Evolutionary conservation across 2,797 vertebrate species (phyloP).

Genomic region (Platyrinchus mystaceus): DNA sequence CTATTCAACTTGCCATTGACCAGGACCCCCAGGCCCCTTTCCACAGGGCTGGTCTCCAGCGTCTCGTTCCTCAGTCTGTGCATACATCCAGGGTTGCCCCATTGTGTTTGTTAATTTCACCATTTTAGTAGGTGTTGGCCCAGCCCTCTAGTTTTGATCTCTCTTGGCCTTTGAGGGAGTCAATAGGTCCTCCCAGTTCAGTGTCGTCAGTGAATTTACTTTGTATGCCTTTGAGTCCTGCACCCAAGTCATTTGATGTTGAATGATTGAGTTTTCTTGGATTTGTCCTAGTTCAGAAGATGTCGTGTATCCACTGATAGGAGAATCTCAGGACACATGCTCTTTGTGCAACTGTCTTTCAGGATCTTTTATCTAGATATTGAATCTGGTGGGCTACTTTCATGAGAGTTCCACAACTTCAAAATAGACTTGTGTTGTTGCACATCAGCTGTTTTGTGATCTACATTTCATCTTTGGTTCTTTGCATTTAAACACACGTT

Average conservation of each 20-base stretch:
- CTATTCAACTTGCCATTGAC: neutral
- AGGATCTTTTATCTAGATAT: neutral
- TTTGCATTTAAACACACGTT: neutral
- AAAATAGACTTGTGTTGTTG: neutral
- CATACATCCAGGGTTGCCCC: neutral
- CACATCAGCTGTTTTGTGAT: neutral
- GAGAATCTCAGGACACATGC: neutral
- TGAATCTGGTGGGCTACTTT: neutral
- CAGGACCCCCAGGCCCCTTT: neutral
- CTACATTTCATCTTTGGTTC: neutral
- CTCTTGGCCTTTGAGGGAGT: neutral
- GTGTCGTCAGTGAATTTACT: neutral
- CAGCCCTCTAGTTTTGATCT: neutral
- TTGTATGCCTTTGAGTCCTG: neutral
- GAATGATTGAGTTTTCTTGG: neutral
- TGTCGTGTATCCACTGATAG: neutral
- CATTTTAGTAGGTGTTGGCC: neutral
- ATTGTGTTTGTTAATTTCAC: neutral
- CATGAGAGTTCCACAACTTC: neutral
- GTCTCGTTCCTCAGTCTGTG: neutral
- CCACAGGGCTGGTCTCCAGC: neutral
- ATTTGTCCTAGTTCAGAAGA: neutral
- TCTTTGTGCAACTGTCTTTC: neutral
- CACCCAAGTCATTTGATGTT: neutral
- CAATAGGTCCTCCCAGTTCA: neutral